Conservation (phyloP, 2,113 vertebrate species). For the Protomyctophum bolini region DNA sequence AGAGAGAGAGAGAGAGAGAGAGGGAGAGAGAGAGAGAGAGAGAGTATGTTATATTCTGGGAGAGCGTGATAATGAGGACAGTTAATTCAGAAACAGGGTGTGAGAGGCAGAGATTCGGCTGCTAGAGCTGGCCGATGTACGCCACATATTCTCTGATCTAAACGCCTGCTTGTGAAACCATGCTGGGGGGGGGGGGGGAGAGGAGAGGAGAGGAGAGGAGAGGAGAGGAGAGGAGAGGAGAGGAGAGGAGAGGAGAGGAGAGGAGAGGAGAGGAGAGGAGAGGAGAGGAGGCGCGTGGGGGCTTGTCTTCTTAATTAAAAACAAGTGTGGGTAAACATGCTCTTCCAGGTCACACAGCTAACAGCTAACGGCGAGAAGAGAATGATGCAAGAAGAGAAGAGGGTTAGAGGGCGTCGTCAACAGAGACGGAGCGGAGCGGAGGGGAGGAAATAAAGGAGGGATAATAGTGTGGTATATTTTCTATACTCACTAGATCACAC, state of each 20-base stretch:
- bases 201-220: constrained; percentile 43
- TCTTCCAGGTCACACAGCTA: constrained; percentile 54
- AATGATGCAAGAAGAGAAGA: constrained; percentile 8
- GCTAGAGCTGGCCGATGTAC: constrained; percentile 62
- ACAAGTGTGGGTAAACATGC: constrained; percentile 61
- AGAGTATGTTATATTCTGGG: constrained; percentile 56
- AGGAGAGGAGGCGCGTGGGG: background rate
- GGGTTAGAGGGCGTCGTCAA: no score
- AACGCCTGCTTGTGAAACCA: constrained; percentile 58
- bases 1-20: background rate
- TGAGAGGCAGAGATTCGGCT: constrained; percentile 72
- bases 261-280: constrained; percentile 38
- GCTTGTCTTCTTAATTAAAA: constrained; percentile 67
- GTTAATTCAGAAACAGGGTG: constrained; percentile 72
- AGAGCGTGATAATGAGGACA: constrained; percentile 72
- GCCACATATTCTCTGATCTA: constrained; percentile 72
- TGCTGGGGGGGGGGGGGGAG: constrained; percentile 45
- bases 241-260: constrained; percentile 48
- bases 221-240: no score
- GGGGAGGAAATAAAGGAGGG: background rate
- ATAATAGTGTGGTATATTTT: no score
- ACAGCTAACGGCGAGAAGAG: background rate
- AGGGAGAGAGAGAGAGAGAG: constrained; percentile 7
- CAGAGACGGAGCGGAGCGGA: no score
- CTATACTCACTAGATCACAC: no score